Evolutionary conservation across 2,797 vertebrate species (phyloP).

Genomic region (Pseudomugil gertrudae): DNA sequence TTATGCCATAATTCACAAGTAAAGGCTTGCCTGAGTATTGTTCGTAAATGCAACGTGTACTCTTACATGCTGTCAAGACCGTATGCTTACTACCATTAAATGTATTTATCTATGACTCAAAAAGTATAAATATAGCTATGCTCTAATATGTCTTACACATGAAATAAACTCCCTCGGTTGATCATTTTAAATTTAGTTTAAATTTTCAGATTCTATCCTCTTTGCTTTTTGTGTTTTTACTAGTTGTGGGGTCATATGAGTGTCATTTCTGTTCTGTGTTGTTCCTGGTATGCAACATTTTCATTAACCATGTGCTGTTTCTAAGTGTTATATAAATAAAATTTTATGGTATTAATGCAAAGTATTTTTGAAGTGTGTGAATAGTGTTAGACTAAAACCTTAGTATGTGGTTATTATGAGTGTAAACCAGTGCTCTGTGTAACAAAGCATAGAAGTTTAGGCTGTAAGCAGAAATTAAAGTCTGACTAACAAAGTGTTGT

Average conservation of each 20-base stretch:
- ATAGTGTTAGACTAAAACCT: background rate
- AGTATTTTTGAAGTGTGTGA: background rate
- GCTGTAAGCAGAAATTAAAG: slow-evolving; percentile 24
- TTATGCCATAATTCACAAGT: background rate
- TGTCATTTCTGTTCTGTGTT: too few relatives aligned
- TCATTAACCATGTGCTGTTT: too few relatives aligned
- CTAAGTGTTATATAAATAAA: background rate
- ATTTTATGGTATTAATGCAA: too few relatives aligned
- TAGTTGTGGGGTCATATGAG: too few relatives aligned
- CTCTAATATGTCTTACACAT: too few relatives aligned
- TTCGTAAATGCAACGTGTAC: background rate
- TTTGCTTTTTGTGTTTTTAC: too few relatives aligned
- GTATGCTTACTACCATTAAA: background rate
- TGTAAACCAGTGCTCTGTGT: slow-evolving; percentile 8
- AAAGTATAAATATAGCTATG: background rate
- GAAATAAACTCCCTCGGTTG: too few relatives aligned
- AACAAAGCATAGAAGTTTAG: slow-evolving; percentile 7
- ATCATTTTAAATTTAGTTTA: too few relatives aligned
- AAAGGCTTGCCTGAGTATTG: slow-evolving; percentile 9
- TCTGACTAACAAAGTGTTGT: slow-evolving; percentile 55
- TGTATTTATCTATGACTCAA: background rate
- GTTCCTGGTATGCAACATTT: too few relatives aligned
- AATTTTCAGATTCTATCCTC: too few relatives aligned
- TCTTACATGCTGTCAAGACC: background rate
- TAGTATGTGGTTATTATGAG: background rate